Evolutionary conservation across 2,797 vertebrate species (phyloP), one percentile per base, ranked within the genome.

Genomic region (Gallinago stenura): DNA sequence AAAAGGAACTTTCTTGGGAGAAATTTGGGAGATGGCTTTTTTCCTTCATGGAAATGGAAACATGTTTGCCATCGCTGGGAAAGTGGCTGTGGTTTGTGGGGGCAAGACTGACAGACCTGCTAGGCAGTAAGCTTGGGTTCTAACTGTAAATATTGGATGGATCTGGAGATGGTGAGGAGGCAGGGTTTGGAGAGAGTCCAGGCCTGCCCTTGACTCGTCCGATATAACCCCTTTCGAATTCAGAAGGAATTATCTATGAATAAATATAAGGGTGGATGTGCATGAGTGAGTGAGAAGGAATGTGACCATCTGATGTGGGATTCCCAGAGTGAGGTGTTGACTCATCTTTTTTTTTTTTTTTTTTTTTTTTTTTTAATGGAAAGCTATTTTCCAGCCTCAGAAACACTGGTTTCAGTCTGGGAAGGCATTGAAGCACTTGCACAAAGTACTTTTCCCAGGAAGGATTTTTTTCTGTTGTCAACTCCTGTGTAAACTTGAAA

Each of bases 401-500:
- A 82, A 95, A 60, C 56, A 6, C n/a, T 37, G 46, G 11, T 72
- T 78, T 35, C 20, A 17, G 20, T 61, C 84, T 65, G 87, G 80
- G 64, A 76, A 83, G 56, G 73, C 70, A n/a, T 18, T 35, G 73
- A 37, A 76, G 25, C 26, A 35, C 64, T 93, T 80, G 58, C 7
- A 35, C 2, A 1, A 56, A 75, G 78, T 65, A 46, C 35, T 84
- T 88, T 93, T 81, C 56, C 43, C 86, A 57, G 77, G 53, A 76
- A 39, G 15, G 51, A 6, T 69, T 62, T 80, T 54, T 60, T 76
- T 45, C 57, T 21, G 1, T 28, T 50, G 77, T 83, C 43, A 35
- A 65, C 35, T 89, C 66, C 54, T 92, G 80, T 93, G 88, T 85
- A 79, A 93, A 90, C 90, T 87, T 95, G 94, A 94, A 94, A 64